phyloP scores from a whole-genome alignment of 2,113 vertebrate genomes.

The Panurus biarmicus region DNA sequence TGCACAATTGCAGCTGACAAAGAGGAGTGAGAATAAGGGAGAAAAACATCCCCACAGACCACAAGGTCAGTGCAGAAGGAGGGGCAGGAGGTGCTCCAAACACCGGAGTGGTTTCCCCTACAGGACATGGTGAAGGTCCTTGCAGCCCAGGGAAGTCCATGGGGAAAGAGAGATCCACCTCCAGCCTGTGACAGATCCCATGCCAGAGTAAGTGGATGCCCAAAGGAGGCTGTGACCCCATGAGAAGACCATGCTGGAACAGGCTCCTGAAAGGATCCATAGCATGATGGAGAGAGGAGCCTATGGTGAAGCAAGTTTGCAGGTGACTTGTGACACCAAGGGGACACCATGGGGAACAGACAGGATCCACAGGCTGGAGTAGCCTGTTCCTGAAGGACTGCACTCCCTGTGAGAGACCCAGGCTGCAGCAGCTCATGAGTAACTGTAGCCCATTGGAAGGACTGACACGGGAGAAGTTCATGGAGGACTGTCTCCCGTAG shows the following conservation, averaged over 20 bases:
- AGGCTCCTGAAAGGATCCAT: neutral
- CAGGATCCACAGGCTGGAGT: neutral
- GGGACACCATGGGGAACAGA: neutral
- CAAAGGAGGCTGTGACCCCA: neutral
- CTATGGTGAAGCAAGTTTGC: neutral
- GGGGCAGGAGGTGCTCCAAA: neutral
- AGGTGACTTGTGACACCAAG: neutral
- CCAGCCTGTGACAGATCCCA: rapidly evolving
- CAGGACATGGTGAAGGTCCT: neutral
- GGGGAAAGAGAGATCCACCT: neutral
- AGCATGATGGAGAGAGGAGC: neutral
- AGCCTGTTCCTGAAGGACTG: neutral
- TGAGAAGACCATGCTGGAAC: neutral
- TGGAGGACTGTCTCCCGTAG: rapidly evolving
- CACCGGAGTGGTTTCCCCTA: neutral
- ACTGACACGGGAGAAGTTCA: rapidly evolving
- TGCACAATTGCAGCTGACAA: neutral
- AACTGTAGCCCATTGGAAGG: neutral
- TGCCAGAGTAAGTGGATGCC: neutral
- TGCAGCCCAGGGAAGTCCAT: neutral
- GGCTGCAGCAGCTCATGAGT: neutral
- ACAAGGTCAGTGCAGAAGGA: neutral
- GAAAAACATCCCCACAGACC: neutral
- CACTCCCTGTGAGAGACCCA: neutral
- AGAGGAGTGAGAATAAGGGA: neutral